Evolutionary conservation across 2,888 invertebrate species (phyloP).

Genomic region (Orthonevra nobilis): DNA sequence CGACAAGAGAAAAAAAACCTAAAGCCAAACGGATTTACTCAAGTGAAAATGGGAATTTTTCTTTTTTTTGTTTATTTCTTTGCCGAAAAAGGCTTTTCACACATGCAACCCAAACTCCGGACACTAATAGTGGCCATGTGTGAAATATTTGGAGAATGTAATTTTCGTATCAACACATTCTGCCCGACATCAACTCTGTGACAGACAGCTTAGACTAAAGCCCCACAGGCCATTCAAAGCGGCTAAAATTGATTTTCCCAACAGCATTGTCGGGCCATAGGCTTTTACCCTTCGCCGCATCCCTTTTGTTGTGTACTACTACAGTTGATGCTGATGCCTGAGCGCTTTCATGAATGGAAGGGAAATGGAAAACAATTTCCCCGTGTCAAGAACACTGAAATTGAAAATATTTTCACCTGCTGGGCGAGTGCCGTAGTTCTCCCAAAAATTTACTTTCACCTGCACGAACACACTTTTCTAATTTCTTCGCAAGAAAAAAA

Average conservation of each 20-base stretch:
- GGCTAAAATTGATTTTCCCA: constrained; percentile 63
- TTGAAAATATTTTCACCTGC: constrained; percentile 33
- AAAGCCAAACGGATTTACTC: constrained; percentile 48
- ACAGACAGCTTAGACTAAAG: constrained; percentile 55
- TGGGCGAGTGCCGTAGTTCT: constrained; percentile 12
- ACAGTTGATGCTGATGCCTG: constrained; percentile 1
- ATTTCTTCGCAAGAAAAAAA: no score
- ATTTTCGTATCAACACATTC: constrained; percentile 34
- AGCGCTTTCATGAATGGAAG: constrained; percentile 21
- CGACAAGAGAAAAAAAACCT: constrained; percentile 16
- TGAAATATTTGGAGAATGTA: constrained; percentile 10
- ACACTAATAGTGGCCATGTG: neutral
- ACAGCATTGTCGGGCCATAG: constrained; percentile 32
- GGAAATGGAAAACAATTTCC: constrained; percentile 56
- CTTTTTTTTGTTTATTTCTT: constrained; percentile 40
- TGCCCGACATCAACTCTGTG: constrained; percentile 37
- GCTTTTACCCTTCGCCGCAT: constrained; percentile 41
- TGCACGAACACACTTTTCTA: no score
- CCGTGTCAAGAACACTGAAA: constrained; percentile 46
- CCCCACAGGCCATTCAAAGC: constrained; percentile 30
- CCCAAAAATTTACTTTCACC: no score
- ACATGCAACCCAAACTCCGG: constrained; percentile 42
- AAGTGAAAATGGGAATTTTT: constrained; percentile 41
- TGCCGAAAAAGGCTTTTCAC: constrained; percentile 46
- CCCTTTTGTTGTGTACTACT: constrained; percentile 4